Conservation (phyloP, 2,113 vertebrate species). For the Irena cyanogastra region DNA sequence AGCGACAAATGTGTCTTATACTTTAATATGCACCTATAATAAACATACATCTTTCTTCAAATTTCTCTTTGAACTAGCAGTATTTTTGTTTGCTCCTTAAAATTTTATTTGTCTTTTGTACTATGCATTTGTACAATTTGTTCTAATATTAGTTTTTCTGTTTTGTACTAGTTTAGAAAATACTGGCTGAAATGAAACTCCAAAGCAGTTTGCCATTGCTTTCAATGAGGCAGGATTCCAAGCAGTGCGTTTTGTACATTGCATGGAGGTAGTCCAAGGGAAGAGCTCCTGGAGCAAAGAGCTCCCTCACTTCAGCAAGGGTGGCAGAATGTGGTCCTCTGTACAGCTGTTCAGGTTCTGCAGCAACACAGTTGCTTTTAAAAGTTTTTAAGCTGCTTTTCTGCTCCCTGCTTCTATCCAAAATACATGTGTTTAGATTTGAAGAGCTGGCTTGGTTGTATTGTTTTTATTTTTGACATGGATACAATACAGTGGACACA, state of each 20-base stretch:
- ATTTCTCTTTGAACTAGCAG: not conserved
- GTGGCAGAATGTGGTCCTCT: not conserved
- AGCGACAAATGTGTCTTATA: not conserved
- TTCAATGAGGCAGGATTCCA: not conserved
- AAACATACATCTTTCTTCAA: not conserved
- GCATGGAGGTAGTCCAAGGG: not conserved
- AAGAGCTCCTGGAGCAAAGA: not conserved
- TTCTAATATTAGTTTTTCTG: not conserved
- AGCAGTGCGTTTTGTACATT: not conserved
- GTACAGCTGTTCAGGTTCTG: not conserved
- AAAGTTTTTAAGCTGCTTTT: not conserved
- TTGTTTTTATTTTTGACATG: conserved; percentile 61
- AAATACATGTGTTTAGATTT: not conserved
- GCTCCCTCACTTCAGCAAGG: not conserved
- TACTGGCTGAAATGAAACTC: not conserved
- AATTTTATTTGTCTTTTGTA: not conserved
- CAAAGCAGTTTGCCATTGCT: not conserved
- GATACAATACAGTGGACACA: conserved; percentile 56
- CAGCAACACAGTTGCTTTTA: not conserved
- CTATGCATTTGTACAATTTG: not conserved
- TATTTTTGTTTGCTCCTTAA: not conserved
- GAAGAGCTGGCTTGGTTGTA: not conserved
- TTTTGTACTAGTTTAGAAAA: not conserved
- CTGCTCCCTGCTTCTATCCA: not conserved
- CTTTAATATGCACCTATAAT: not conserved